Evolutionary conservation across 2,888 invertebrate genomes (phyloP), one percentile per base, ranked within the genome.

Genomic region (Orchesella flavescens): DNA sequence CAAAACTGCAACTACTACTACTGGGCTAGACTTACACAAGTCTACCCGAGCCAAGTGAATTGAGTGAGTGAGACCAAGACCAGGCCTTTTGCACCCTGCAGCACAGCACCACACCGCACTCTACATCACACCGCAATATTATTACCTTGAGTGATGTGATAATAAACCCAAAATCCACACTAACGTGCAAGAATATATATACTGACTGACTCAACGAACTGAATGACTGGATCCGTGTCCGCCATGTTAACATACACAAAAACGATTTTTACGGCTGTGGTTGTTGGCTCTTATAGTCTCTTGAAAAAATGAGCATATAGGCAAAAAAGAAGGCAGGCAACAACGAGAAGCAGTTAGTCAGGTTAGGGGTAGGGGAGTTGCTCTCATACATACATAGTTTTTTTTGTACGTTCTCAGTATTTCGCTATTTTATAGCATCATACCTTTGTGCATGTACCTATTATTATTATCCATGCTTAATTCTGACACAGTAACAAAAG

Each of bases 81-180:
- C 34, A 34, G 34, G 34, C 34, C 34, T 34, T 34, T 34, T 61
- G 74, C 59, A 74, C 72, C 66, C 74, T 76, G 72, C 72, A 57
- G 61, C 68, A 46, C 34, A 24, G 59, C 53, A 24, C 80, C 69
- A 21, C 57, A 73, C 66, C 65, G 74, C 68, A 73, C 71, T 43
- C 53, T 72, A 73, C 69, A 81, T 68, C 57, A 61, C 61, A 61
- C 24, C 9, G 61, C 61, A 61, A 24, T 61, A 61, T 61, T 61
- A 75, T 43, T 75, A 75, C 66, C 24, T 12, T 75, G 75, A 57
- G 55, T 19, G 77, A 77, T 77, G 77, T 77, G 77, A 77, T 77
- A 77, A 77, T 77, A 77, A 77, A 77, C 59, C 19, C 65, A 75
- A 77, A 77, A 77, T 77, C 77, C 77, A 77, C 77, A 77, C 77